Evolutionary conservation across 2,797 vertebrate genomes (phyloP).

Genomic region (Kryptopterus vitreolus): DNA sequence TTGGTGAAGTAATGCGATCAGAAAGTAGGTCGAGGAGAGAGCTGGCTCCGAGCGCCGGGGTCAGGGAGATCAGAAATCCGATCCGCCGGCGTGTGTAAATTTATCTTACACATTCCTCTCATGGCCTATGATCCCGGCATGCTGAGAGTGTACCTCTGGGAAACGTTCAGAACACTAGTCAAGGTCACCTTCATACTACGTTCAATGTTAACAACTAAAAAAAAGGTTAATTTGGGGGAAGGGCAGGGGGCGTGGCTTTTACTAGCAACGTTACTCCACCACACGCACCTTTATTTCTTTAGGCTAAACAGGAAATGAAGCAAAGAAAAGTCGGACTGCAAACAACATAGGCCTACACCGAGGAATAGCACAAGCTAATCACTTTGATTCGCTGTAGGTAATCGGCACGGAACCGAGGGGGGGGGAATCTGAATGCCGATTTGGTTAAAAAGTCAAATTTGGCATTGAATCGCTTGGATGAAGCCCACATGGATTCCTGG

Average conservation of each 20-base stretch:
- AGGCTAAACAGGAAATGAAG: neutral
- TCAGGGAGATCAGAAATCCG: slow-evolving; percentile 1
- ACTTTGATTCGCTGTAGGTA: neutral
- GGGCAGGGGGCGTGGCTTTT: no score
- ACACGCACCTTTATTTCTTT: no score
- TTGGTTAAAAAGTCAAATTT: no score
- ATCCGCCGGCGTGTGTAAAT: neutral
- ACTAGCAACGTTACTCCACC: no score
- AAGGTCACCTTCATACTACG: no score
- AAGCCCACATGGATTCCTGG: no score
- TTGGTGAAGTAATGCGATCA: neutral
- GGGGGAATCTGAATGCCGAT: neutral
- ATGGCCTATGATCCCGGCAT: neutral
- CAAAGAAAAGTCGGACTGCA: neutral
- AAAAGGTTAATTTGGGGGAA: no score
- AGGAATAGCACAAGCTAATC: neutral
- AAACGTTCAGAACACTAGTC: neutral
- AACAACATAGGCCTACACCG: neutral
- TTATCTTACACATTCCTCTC: neutral
- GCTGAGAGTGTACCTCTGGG: neutral
- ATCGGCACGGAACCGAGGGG: neutral
- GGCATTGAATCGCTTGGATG: no score
- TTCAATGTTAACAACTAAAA: no score
- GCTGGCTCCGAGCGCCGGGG: neutral
- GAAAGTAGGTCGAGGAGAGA: slow-evolving; percentile 6